These are phyloP conservation scores for Numida meleagris DNA, from an alignment of 2,113 vertebrate genomes.

Conservation along the genomic window DNA sequence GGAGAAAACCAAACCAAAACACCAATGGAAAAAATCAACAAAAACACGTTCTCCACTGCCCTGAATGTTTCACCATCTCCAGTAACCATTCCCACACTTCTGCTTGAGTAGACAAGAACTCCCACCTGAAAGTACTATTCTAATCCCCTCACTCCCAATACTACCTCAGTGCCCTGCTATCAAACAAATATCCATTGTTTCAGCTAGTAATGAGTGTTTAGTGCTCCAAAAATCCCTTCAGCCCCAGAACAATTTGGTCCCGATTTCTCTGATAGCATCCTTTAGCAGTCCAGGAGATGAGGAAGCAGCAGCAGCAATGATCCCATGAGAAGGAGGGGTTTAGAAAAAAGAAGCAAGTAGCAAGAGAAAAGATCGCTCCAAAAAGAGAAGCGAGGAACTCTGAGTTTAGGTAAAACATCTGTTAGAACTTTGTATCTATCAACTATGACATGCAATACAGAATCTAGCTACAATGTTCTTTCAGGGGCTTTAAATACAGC, in stretches of 20 bases:
- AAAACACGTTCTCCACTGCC: neutral
- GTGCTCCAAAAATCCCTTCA: neutral
- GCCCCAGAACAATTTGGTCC: neutral
- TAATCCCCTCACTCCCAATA: neutral
- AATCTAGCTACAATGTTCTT: neutral
- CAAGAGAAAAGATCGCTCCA: neutral
- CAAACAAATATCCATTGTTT: neutral
- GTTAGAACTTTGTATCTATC: neutral
- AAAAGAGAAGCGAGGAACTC: neutral
- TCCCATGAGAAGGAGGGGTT: neutral
- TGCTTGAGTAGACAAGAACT: neutral
- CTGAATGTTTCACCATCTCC: neutral
- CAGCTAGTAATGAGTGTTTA: neutral
- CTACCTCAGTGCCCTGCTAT: neutral
- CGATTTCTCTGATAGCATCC: neutral
- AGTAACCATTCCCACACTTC: neutral
- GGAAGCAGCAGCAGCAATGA: slow-evolving; percentile 41
- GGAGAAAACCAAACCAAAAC: neutral
- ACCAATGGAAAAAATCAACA: no score
- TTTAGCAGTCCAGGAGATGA: slow-evolving; percentile 14
- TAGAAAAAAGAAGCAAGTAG: neutral
- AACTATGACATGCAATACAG: neutral
- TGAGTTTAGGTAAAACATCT: neutral
- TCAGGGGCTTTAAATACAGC: neutral
- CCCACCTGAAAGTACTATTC: neutral